A percentile compares a stretch with the other conserved stretches of the same genome.
Conservation (phyloP, 2,888 invertebrate genomes). For the Pyrocoelia pectoralis region DNA sequence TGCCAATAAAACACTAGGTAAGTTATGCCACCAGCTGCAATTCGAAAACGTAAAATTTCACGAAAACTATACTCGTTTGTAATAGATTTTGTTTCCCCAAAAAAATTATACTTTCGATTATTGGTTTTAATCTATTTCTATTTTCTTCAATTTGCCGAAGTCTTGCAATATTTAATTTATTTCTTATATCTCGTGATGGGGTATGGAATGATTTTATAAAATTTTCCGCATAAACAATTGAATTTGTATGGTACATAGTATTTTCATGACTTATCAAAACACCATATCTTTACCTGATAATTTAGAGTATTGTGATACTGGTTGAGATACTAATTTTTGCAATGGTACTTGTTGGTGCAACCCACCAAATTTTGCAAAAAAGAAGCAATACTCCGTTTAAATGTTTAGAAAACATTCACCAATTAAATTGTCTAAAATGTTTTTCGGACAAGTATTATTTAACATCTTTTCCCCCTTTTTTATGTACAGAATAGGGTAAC, state of each 20-base stretch:
- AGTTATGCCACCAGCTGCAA: too few relatives aligned
- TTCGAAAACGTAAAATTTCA: too few relatives aligned
- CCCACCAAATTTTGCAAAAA: slow-evolving; percentile 34
- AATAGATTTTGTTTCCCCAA: slow-evolving; percentile 43
- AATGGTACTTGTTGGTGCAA: slow-evolving; percentile 26
- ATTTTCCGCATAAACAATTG: slow-evolving; percentile 12
- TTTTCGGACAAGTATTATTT: slow-evolving; percentile 23
- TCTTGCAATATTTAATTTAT: slow-evolving; percentile 20
- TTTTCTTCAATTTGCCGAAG: slow-evolving; percentile 36
- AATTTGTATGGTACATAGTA: slow-evolving; percentile 33
- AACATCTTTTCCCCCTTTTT: slow-evolving; percentile 23
- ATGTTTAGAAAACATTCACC: slow-evolving; percentile 24
- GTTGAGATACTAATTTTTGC: slow-evolving; percentile 34
- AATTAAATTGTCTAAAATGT: slow-evolving; percentile 31
- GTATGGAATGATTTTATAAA: slow-evolving; percentile 14
- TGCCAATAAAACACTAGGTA: too few relatives aligned
- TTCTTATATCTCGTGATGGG: slow-evolving; percentile 23
- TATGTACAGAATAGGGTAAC: slow-evolving; percentile 26
- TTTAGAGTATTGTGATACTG: slow-evolving; percentile 38
- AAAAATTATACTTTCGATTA: slow-evolving; percentile 20
- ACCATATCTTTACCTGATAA: slow-evolving; percentile 36
- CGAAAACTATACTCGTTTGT: too few relatives aligned
- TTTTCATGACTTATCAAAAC: slow-evolving; percentile 27
- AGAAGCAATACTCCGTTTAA: slow-evolving; percentile 36
- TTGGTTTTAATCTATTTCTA: slow-evolving; percentile 22